Evolutionary conservation across 2,797 vertebrate species (phyloP), one percentile per base, ranked within the genome.

Genomic region (Capromys pilorides): DNA sequence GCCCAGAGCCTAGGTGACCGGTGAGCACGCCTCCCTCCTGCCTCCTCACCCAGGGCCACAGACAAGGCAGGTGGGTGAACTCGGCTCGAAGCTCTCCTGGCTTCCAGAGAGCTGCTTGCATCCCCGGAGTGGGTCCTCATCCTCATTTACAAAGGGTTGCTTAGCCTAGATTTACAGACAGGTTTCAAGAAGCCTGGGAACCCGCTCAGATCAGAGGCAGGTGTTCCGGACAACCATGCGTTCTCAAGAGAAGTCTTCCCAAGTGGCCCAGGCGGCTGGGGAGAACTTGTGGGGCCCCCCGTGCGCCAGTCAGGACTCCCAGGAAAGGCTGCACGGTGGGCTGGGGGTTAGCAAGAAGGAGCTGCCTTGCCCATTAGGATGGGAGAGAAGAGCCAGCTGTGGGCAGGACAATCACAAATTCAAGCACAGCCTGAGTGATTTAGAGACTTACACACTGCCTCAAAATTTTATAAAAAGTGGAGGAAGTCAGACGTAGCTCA

Each of bases 1-100:
- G 45, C 45, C 45, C 45, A 45, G 45, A 45, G 45, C 16, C 36
- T 45, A 10, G 16, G n/a, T 8, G 64, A 18, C 19, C 62, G 13
- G 4, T 6, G 45, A 69, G n/a, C 64, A 45, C 54, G 0, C 0
- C 19, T 16, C 31, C 41, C 21, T 57, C 77, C 93, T 59, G 64
- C 31, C 14, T 26, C 18, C 0, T 0, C 0, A 6, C 26, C 3
- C 0, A 1, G 45, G 67, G 33, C 31, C n/a, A 75, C 12, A 36
- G 33, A 59, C 2, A 2, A 24, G 54, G 54, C 33, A 22, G 1
- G 0, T 22, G 51, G n/a, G 64, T 14, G 8, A 18, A 57, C 24
- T 10, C 0, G 51, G 71, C 36, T 26, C 36, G 39, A 36, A 5
- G 10, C 36, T 12, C 78, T 62, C 86, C 54, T n/a, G 39, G 73